Evolutionary conservation across 2,113 vertebrate species (phyloP).

Genomic region (Nicator chloris): DNA sequence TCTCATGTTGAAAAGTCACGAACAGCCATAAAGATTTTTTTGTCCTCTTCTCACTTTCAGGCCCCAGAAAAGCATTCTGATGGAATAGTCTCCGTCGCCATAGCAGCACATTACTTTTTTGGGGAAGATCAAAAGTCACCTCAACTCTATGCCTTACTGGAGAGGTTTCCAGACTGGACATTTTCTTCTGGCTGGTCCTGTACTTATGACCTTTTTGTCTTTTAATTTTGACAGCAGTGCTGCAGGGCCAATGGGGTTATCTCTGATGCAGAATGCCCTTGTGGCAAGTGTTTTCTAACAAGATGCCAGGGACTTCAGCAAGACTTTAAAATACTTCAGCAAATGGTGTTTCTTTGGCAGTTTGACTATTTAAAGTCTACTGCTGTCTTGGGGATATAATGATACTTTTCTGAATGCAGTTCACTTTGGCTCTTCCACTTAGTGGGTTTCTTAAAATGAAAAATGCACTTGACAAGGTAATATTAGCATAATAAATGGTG

Average conservation of each 20-base stretch:
- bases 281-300: background rate
- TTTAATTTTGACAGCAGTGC: slow-evolving; percentile 45
- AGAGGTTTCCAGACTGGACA: slow-evolving; percentile 85
- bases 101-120: slow-evolving; percentile 90
- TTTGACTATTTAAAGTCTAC: background rate
- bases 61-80: slow-evolving; percentile 63
- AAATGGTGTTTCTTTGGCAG: slow-evolving; percentile 20
- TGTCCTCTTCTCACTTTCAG: slow-evolving; percentile 56
- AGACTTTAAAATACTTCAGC: background rate
- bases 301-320: background rate
- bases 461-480: background rate
- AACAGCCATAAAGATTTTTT: background rate
- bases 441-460: background rate
- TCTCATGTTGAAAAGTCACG: background rate
- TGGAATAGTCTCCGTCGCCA: slow-evolving; percentile 83
- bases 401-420: background rate
- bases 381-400: slow-evolving; percentile 1
- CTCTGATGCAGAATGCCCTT: background rate
- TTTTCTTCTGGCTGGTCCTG: slow-evolving; percentile 93
- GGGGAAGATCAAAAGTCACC: slow-evolving; percentile 84
- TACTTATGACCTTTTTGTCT: slow-evolving; percentile 86
- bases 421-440: background rate
- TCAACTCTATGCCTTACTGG: slow-evolving; percentile 74
- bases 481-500: background rate
- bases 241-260: background rate